Evolutionary conservation across 2,888 invertebrate genomes (phyloP).

Genomic region (Philereme transversata): DNA sequence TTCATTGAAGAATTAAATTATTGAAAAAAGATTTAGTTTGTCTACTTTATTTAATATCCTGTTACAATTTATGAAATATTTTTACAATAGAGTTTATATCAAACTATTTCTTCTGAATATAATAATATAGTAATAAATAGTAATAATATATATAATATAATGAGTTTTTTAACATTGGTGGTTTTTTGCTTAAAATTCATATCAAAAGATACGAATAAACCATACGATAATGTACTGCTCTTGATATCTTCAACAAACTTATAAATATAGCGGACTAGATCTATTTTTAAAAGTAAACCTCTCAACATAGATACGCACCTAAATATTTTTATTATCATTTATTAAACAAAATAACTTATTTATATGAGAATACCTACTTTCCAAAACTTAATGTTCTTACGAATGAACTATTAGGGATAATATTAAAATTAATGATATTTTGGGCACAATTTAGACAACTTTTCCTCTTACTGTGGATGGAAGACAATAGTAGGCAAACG

Average conservation of each 20-base stretch:
- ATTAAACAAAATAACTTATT: conserved; percentile 46
- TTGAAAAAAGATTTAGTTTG: conserved; percentile 35
- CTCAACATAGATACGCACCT: conserved; percentile 49
- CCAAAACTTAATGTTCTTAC: conserved; percentile 23
- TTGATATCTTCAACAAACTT: conserved; percentile 26
- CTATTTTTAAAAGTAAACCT: conserved; percentile 33
- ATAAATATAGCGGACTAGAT: conserved; percentile 45
- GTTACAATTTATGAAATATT: conserved; percentile 36
- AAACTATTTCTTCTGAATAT: neutral
- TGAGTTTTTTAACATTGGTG: neutral
- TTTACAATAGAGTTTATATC: conserved; percentile 16
- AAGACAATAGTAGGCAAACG: conserved; percentile 6
- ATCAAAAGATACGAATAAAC: neutral
- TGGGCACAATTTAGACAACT: conserved; percentile 53
- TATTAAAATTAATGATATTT: conserved; percentile 27
- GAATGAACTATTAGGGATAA: conserved; percentile 13
- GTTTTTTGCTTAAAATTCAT: neutral
- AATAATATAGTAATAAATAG: neutral
- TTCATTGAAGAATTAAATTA: conserved; percentile 53
- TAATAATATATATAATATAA: neutral
- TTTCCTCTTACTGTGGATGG: conserved; percentile 42
- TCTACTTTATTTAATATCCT: conserved; percentile 31
- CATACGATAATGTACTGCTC: neutral
- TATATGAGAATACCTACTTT: conserved; percentile 37
- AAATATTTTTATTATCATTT: conserved; percentile 39